Conservation (phyloP, 2,888 invertebrate genomes). For the Hyalella azteca region DNA sequence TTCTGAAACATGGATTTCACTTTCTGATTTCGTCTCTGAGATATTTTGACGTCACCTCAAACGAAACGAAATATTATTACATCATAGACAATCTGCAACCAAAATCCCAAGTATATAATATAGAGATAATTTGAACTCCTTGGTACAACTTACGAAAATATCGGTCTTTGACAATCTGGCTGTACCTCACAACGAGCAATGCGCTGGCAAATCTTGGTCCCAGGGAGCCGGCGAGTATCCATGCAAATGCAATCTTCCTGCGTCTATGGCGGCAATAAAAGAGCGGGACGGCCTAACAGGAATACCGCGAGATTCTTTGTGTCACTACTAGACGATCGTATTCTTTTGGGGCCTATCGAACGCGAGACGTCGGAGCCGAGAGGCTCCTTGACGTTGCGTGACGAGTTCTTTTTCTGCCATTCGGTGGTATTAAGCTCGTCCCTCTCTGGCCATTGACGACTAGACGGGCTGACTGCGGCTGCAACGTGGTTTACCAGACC, state of each 20-base stretch:
- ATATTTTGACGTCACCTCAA: too few relatives aligned
- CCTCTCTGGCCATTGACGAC: constrained; percentile 1
- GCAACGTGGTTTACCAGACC: too few relatives aligned
- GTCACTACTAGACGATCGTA: background rate
- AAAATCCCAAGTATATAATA: background rate
- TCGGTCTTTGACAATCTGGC: too few relatives aligned
- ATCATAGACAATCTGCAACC: too few relatives aligned
- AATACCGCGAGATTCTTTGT: constrained; percentile 30
- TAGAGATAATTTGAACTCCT: background rate
- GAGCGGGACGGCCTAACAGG: background rate
- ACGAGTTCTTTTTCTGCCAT: background rate
- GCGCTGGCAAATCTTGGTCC: background rate
- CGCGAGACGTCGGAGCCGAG: background rate
- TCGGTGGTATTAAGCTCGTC: constrained; percentile 25
- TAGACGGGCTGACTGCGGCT: background rate
- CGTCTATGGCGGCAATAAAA: constrained; percentile 23
- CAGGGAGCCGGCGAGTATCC: background rate
- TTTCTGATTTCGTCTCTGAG: too few relatives aligned
- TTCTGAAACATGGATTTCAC: too few relatives aligned
- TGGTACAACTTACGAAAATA: background rate
- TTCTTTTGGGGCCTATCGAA: constrained; percentile 30
- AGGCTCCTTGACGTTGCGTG: constrained; percentile 18
- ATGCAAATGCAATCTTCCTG: constrained; percentile 23
- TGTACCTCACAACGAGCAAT: too few relatives aligned
- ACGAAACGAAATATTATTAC: too few relatives aligned